Percentiles rank a stretch among this genome's conserved stretches.
phyloP scores from a whole-genome alignment of 2,888 invertebrate species.

The Altica lythri region DNA sequence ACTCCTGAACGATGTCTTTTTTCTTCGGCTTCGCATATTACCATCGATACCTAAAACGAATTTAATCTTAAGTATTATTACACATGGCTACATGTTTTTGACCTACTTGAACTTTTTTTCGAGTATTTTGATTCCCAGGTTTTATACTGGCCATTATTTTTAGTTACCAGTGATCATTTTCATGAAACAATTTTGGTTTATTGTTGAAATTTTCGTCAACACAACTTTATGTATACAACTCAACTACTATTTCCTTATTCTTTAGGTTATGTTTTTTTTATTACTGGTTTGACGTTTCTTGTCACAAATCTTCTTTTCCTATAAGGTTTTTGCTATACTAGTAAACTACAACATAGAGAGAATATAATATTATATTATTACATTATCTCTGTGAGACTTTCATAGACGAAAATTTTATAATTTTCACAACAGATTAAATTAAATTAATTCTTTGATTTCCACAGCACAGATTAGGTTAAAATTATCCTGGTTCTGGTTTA shows the following conservation, averaged over 20 bases:
- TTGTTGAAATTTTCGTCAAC: neutral
- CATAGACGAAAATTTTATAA: too few relatives aligned
- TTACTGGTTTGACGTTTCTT: constrained; percentile 9
- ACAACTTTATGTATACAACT: constrained; percentile 14
- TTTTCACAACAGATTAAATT: too few relatives aligned
- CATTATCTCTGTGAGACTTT: too few relatives aligned
- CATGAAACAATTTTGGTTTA: constrained; percentile 10
- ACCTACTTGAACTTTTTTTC: constrained; percentile 56
- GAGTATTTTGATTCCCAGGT: constrained; percentile 53
- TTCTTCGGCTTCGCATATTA: constrained; percentile 96
- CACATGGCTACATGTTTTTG: neutral
- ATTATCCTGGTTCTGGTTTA: too few relatives aligned
- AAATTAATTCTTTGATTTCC: too few relatives aligned
- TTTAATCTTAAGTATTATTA: constrained; percentile 4
- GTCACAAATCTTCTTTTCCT: constrained; percentile 5
- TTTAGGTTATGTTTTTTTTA: constrained; percentile 22
- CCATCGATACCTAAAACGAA: constrained; percentile 85
- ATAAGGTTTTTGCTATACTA: too few relatives aligned
- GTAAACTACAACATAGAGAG: too few relatives aligned
- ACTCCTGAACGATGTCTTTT: constrained; percentile 93
- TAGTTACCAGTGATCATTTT: constrained; percentile 13
- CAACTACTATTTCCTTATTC: neutral
- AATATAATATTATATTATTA: too few relatives aligned
- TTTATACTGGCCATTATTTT: constrained; percentile 53
- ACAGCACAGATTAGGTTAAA: too few relatives aligned